phyloP scores from a whole-genome alignment of 1,140 invertebrate genomes.

The Acromyrmex heyeri region DNA sequence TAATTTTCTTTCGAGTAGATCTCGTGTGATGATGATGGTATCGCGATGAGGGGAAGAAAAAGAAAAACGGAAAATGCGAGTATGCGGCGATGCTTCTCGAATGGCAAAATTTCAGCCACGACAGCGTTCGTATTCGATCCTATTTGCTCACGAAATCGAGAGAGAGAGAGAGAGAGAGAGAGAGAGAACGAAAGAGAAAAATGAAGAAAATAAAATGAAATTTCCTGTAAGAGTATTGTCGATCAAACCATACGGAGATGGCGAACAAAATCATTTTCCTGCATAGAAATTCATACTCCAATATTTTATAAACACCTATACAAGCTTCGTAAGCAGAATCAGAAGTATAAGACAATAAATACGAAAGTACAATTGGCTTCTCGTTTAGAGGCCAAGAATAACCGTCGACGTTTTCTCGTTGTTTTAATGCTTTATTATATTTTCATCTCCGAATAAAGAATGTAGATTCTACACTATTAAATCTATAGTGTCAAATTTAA shows the following conservation, averaged over 20 bases:
- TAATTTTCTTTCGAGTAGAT: conserved; percentile 72
- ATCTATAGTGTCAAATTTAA: too few species aligned
- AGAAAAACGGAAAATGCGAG: background rate
- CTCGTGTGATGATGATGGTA: conserved; percentile 58
- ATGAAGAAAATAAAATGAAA: conserved; percentile 58
- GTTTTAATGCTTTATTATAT: background rate
- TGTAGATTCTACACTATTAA: background rate
- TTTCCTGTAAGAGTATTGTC: conserved; percentile 51
- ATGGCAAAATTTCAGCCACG: conserved; percentile 55
- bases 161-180: conserved; percentile 18
- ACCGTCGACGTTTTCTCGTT: background rate
- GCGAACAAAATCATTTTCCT: conserved; percentile 31
- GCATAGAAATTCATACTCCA: conserved; percentile 62
- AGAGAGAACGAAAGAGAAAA: conserved; percentile 10
- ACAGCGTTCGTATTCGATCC: conserved; percentile 60
- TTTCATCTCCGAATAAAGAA: background rate
- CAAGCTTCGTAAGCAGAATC: conserved; percentile 16
- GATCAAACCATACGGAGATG: background rate
- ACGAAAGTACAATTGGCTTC: background rate
- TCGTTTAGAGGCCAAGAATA: background rate
- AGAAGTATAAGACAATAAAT: background rate
- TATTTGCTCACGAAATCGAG: conserved; percentile 63
- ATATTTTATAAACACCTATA: conserved; percentile 8
- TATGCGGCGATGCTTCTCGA: conserved; percentile 14
- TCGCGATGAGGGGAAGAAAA: background rate